Percentiles rank a stretch among this genome's conserved stretches.
phyloP scores from a whole-genome alignment of 2,797 vertebrate genomes.

The Antrozous pallidus region DNA sequence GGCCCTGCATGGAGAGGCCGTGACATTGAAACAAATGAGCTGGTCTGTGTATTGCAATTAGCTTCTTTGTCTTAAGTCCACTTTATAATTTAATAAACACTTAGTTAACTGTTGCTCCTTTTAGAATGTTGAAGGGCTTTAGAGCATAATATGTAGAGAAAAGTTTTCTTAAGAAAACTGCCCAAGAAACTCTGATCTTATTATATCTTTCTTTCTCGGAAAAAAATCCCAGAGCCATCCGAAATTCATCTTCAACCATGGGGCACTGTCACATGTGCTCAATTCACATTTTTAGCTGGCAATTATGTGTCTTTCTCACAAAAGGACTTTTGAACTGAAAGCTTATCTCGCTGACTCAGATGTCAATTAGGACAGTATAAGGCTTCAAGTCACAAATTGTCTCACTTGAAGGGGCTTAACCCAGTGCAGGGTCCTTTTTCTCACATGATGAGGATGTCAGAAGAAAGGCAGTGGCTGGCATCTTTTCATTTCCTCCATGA shows the following conservation, averaged over 20 bases:
- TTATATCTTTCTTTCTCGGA: background rate
- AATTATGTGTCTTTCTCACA: background rate
- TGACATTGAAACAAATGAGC: rapidly evolving
- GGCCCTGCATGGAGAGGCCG: background rate
- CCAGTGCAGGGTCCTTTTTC: background rate
- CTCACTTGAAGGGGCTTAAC: background rate
- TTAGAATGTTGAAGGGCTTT: background rate
- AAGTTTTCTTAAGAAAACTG: background rate
- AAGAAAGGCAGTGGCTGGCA: background rate
- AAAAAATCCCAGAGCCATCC: background rate
- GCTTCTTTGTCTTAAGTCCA: background rate
- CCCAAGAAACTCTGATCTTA: background rate
- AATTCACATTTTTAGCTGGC: background rate
- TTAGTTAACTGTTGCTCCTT: background rate
- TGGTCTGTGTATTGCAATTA: background rate
- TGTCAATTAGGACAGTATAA: background rate
- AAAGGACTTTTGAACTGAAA: background rate
- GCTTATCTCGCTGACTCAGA: background rate
- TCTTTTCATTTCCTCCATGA: background rate
- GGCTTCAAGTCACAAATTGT: background rate
- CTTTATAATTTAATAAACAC: background rate
- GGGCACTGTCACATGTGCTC: background rate
- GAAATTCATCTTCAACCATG: background rate
- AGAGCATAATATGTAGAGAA: background rate
- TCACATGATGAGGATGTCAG: background rate